Evolutionary conservation across 1,140 invertebrate species (phyloP), one percentile per base, ranked within the genome.

Genomic region (Pseudachorutes palmiensis): DNA sequence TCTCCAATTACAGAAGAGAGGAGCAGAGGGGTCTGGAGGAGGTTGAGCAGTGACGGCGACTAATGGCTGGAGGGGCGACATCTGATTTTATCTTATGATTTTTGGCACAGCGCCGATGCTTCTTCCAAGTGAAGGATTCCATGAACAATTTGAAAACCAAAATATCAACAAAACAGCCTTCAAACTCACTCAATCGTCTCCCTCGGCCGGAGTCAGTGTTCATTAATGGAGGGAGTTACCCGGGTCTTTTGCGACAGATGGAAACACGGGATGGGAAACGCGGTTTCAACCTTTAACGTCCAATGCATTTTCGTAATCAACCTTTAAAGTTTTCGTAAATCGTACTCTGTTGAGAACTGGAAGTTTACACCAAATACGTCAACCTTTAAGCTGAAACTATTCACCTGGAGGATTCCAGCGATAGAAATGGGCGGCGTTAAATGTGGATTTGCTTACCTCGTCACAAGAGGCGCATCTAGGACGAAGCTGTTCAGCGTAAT

Each of bases 381-480:
- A 58, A 58, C 22, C 19, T 45, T 12, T 19, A 9, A 9, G 36
- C 9, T 45, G 36, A 45, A 45, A 9, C 36, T 19, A 45, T 45
- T 45, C 36, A n/a, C n/a, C n/a, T n/a, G n/a, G n/a, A n/a, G n/a
- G n/a, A n/a, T n/a, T 45, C 36, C 36, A 45, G 36, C 36, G 19
- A 9, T 45, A 12, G 36, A 45, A 30, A 30, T 26, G 19, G 36
- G n/a, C n/a, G 36, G 24, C 48, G 19, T 64, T 60, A 19, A 64
- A 48, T 12, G 9, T 45, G 36, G 19, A 45, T 45, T 45, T 58
- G 83, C 88, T 85, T 79, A 97, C 92, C 88, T 97, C 93, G 81
- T 97, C 93, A 80, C 94, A 97, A 69, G 91, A 90, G 41, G 90
- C 84, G 78, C 94, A 97, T 75, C 94, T 81, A 1, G 93, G 92